phyloP scores from a whole-genome alignment of 2,113 vertebrate species.

The Oxygymnocypris stewartii region DNA sequence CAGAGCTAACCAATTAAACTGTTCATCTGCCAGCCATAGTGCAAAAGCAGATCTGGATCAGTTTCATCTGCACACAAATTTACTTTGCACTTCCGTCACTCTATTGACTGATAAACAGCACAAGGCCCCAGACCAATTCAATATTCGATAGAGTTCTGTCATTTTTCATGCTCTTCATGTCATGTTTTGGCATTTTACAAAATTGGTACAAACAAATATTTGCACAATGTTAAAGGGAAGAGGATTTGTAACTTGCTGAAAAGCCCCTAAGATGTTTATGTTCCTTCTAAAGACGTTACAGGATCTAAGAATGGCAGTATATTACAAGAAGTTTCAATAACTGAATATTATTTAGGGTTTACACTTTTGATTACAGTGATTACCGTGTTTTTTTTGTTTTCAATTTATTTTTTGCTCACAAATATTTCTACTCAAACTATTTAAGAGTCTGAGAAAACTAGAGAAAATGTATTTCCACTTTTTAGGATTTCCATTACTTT shows the following conservation, averaged over 20 bases:
- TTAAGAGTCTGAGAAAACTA: not conserved
- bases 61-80: no score
- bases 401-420: not conserved
- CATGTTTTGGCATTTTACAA: not conserved
- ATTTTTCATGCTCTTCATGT: not conserved
- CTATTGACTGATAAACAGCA: not conserved
- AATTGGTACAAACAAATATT: not conserved
- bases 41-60: not conserved
- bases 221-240: no score
- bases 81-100: not conserved
- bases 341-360: not conserved
- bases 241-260: no score
- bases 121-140: not conserved
- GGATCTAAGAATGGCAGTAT: not conserved
- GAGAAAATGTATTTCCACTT: no score
- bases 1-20: no score
- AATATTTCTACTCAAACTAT: not conserved
- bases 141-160: not conserved
- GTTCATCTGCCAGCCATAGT: no score
- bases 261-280: not conserved
- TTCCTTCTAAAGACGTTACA: not conserved
- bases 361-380: not conserved
- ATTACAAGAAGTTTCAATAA: not conserved
- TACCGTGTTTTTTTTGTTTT: not conserved
- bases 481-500: not conserved